phyloP scores from a whole-genome alignment of 1,140 invertebrate species.

The Hermetia illucens region DNA sequence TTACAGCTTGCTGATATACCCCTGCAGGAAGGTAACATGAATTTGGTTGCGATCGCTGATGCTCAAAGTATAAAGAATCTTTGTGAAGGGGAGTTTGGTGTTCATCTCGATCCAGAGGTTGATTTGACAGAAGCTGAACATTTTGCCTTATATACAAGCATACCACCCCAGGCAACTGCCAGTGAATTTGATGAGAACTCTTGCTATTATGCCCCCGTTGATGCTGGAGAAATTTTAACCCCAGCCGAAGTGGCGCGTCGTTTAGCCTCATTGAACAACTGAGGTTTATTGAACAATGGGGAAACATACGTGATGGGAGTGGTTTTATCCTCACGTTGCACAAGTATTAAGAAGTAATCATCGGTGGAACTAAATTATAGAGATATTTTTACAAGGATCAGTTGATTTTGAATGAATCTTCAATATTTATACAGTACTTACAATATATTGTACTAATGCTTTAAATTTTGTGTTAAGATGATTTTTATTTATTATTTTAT shows the following conservation, averaged over 20 bases:
- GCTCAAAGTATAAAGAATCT: conserved; percentile 27
- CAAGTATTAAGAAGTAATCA: too few relatives aligned
- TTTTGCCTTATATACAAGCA: conserved; percentile 68
- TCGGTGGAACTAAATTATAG: too few relatives aligned
- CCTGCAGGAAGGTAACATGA: conserved; percentile 28
- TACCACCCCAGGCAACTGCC: conserved; percentile 66
- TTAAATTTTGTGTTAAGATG: too few relatives aligned
- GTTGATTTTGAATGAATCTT: too few relatives aligned
- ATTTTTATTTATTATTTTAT: too few relatives aligned
- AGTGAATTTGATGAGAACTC: conserved; percentile 79
- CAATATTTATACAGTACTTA: too few relatives aligned
- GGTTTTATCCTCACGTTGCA: too few relatives aligned
- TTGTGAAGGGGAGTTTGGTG: conserved; percentile 25
- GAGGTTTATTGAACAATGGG: background rate
- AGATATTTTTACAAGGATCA: too few relatives aligned
- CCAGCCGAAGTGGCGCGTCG: conserved; percentile 26
- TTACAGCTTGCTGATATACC: conserved; percentile 28
- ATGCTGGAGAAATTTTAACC: conserved; percentile 45
- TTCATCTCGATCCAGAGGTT: conserved; percentile 30
- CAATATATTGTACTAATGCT: too few relatives aligned
- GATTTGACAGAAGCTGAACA: conserved; percentile 72
- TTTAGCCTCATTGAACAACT: conserved; percentile 9
- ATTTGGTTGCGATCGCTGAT: conserved; percentile 28
- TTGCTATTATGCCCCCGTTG: conserved; percentile 70
- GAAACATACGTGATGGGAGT: background rate